Evolutionary conservation across 2,113 vertebrate genomes (phyloP).

Genomic region (Eubucco bourcierii): DNA sequence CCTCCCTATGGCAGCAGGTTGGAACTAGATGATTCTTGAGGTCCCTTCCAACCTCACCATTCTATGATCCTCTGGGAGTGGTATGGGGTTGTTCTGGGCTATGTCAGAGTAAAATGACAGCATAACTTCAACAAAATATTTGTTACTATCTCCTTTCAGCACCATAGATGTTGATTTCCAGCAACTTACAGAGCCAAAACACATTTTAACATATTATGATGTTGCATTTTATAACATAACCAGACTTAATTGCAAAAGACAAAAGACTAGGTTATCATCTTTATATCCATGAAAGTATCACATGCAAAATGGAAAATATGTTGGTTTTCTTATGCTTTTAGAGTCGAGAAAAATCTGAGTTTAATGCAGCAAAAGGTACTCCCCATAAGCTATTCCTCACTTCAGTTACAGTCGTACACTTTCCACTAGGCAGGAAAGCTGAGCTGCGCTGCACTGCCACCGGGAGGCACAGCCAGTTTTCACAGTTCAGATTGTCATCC

Average conservation of each 20-base stretch:
- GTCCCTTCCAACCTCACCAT: too few species aligned
- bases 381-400: neutral
- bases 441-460: slow-evolving; percentile 4
- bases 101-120: neutral
- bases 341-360: neutral
- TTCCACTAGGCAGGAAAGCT: neutral
- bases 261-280: neutral
- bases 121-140: neutral
- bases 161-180: neutral
- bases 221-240: neutral
- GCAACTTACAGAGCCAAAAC: neutral
- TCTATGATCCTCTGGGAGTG: neutral
- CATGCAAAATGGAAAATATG: neutral
- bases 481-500: neutral
- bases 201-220: neutral
- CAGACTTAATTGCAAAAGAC: neutral
- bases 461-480: slow-evolving; percentile 23
- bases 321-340: neutral
- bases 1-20: too few species aligned
- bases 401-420: neutral
- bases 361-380: neutral
- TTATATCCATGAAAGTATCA: neutral
- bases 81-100: neutral
- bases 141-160: neutral
- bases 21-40: too few species aligned